A percentile compares a stretch with the other conserved stretches of the same genome.
Evolutionary conservation across 2,797 vertebrate genomes (phyloP).

Genomic region (Orestias chungarensis): DNA sequence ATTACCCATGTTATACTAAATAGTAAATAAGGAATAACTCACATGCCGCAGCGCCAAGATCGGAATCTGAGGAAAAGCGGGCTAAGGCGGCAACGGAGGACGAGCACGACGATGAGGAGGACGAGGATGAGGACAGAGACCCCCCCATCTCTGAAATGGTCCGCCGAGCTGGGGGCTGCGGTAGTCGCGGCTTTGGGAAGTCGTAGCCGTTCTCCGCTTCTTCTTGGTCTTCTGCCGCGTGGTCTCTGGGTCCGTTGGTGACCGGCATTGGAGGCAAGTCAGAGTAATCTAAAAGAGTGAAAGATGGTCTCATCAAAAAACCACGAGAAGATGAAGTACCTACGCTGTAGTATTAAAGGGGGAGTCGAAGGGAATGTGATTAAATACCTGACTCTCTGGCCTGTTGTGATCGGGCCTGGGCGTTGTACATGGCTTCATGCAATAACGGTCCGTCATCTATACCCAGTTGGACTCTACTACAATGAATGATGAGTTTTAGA

Average conservation of each 20-base stretch:
- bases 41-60: slow-evolving; percentile 72
- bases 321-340: neutral
- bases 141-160: slow-evolving; percentile 90
- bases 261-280: slow-evolving; percentile 75
- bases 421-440: slow-evolving; percentile 95
- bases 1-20: no score
- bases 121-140: slow-evolving; percentile 78
- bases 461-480: slow-evolving; percentile 59
- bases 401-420: slow-evolving; percentile 80
- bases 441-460: slow-evolving; percentile 84
- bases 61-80: slow-evolving; percentile 85
- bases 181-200: slow-evolving; percentile 85
- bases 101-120: slow-evolving; percentile 64
- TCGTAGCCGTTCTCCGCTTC: slow-evolving; percentile 91
- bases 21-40: no score
- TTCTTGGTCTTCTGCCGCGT: slow-evolving; percentile 75
- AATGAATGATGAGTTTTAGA: neutral
- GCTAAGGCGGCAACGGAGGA: slow-evolving; percentile 80
- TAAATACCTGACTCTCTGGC: slow-evolving; percentile 83
- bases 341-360: neutral
- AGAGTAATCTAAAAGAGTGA: slow-evolving; percentile 76
- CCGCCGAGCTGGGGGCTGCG: slow-evolving; percentile 79
- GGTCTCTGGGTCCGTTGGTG: slow-evolving; percentile 75
- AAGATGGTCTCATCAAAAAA: neutral
- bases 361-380: neutral